Evolutionary conservation across 1,140 invertebrate species (phyloP).

Genomic region (Zophobas morio): DNA sequence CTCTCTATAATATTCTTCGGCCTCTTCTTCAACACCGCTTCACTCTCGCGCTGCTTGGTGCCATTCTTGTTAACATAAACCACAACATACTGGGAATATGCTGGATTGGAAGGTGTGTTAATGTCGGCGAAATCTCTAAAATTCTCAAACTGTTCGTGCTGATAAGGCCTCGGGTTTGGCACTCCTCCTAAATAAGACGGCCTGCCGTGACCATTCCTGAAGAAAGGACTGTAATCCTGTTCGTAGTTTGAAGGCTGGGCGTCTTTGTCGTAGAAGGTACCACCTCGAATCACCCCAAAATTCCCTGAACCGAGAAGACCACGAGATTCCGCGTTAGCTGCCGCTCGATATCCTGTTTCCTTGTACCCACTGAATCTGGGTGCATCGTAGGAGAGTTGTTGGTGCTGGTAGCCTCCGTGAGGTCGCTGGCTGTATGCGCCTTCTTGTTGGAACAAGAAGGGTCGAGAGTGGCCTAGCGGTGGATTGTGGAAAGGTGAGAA

Average conservation of each 20-base stretch:
- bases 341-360: constrained; percentile 45
- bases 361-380: constrained; percentile 59
- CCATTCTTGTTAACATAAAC: constrained; percentile 83
- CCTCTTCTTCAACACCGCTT: constrained; percentile 67
- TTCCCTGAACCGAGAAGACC: constrained; percentile 86
- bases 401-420: constrained; percentile 57
- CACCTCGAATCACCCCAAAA: constrained; percentile 89
- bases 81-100: constrained; percentile 86
- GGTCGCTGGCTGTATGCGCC: constrained; percentile 65
- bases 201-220: constrained; percentile 78
- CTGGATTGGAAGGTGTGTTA: constrained; percentile 84
- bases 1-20: constrained; percentile 89
- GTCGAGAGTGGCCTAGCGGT: constrained; percentile 64
- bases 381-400: constrained; percentile 54
- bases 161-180: constrained; percentile 74
- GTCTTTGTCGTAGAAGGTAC: constrained; percentile 82
- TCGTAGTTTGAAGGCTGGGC: constrained; percentile 74
- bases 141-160: constrained; percentile 86
- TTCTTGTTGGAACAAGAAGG: constrained; percentile 60
- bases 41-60: constrained; percentile 52
- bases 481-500: constrained; percentile 61
- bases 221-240: constrained; percentile 70
- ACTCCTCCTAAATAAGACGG: constrained; percentile 70
- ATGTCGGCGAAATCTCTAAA: constrained; percentile 92
- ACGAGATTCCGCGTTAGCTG: constrained; percentile 39